phyloP scores from a whole-genome alignment of 2,113 vertebrate genomes.

The Ellobius talpinus region DNA sequence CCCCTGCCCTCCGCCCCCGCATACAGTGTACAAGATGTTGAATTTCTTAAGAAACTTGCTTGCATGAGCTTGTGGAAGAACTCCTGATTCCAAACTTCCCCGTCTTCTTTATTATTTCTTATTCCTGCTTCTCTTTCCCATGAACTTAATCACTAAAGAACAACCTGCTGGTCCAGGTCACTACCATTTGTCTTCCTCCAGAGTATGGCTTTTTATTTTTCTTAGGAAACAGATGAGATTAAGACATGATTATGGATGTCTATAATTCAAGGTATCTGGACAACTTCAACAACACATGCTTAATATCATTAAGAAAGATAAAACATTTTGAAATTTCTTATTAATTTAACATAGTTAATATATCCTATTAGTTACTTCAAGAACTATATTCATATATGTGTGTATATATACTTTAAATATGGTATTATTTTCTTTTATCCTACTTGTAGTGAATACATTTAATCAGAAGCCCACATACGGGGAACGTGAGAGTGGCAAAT shows the following conservation, averaged over 20 bases:
- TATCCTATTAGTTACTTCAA: not conserved
- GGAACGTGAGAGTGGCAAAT: not conserved
- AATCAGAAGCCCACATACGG: not conserved
- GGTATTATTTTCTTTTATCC: conserved; percentile 20
- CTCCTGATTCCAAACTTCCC: not conserved
- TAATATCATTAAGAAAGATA: not conserved
- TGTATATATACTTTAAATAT: not conserved
- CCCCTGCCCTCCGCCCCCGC: too few relatives aligned
- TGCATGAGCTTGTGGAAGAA: not conserved
- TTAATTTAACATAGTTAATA: not conserved
- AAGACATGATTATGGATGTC: conserved; percentile 33
- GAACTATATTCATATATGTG: not conserved
- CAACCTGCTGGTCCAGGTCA: too few relatives aligned
- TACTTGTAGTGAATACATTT: conserved; percentile 27
- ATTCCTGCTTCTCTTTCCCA: not conserved
- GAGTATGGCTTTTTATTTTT: not conserved
- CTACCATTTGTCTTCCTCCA: not conserved
- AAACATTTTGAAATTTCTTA: not conserved
- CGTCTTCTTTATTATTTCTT: not conserved
- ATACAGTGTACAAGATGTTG: not conserved
- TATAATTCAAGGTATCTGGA: not conserved
- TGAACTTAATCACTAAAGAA: not conserved
- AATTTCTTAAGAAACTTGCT: not conserved
- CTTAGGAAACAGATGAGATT: conserved; percentile 18
- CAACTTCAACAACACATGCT: not conserved